Percentiles rank a stretch among this genome's conserved stretches.
Evolutionary conservation across 2,888 invertebrate species (phyloP).

Genomic region (Marronus borbonicus): DNA sequence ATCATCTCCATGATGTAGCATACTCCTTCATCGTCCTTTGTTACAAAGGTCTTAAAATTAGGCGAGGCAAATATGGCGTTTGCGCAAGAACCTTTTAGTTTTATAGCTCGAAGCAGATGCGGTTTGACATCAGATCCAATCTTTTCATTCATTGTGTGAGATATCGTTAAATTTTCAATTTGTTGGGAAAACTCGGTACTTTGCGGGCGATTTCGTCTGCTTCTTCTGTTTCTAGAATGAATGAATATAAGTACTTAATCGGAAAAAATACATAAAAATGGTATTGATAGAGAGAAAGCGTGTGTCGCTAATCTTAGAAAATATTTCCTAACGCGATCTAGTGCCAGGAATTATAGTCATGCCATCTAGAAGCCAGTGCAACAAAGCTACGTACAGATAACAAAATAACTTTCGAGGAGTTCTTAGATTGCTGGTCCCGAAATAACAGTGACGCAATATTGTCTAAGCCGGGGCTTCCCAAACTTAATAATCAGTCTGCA

Average conservation of each 20-base stretch:
- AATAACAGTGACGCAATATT: too few species aligned
- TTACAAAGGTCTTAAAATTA: constrained; percentile 75
- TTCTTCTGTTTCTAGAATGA: constrained; percentile 13
- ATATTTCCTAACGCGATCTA: too few species aligned
- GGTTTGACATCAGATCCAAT: constrained; percentile 60
- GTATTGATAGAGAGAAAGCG: too few species aligned
- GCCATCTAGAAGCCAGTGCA: too few species aligned
- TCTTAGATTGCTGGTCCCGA: too few species aligned
- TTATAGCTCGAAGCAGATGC: constrained; percentile 66
- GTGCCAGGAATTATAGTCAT: too few species aligned
- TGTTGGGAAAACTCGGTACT: background rate
- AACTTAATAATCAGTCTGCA: too few species aligned
- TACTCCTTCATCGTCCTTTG: constrained; percentile 76
- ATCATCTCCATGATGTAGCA: constrained; percentile 75
- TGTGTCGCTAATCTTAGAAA: too few species aligned
- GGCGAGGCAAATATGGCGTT: constrained; percentile 65
- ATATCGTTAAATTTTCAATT: constrained; percentile 16
- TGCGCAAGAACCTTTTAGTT: constrained; percentile 66
- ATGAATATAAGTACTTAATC: background rate
- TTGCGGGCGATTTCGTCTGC: constrained; percentile 19
- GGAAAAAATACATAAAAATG: too few species aligned
- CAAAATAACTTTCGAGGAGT: too few species aligned
- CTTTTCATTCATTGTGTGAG: constrained; percentile 37
- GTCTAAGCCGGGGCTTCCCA: too few species aligned
- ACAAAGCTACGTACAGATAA: too few species aligned